phyloP scores from a whole-genome alignment of 1,140 invertebrate species.

The Zaprionus camerounensis region DNA sequence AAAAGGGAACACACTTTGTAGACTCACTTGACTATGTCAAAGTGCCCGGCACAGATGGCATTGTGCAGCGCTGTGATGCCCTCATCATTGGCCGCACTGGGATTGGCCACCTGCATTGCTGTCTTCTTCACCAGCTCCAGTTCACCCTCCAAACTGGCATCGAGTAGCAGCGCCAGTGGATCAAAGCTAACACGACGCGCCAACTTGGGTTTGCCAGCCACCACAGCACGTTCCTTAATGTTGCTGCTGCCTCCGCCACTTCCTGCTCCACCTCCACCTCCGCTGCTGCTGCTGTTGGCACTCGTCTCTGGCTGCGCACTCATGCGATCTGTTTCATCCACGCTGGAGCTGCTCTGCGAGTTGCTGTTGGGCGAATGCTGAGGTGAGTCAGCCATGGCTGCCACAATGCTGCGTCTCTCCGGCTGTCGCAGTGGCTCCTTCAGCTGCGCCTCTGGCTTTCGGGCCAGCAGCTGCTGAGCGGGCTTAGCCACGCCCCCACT shows the following conservation, averaged over 20 bases:
- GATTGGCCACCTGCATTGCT: slow-evolving; percentile 95
- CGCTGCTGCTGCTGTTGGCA: slow-evolving; percentile 1
- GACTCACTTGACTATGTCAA: slow-evolving; percentile 97
- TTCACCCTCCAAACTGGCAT: slow-evolving; percentile 99
- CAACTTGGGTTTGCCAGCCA: slow-evolving; percentile 87
- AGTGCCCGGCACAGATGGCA: slow-evolving; percentile 99
- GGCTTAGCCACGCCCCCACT: slow-evolving; percentile 48
- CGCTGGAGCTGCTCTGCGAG: slow-evolving; percentile 56
- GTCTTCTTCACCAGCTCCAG: slow-evolving; percentile 98
- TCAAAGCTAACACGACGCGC: slow-evolving; percentile 97
- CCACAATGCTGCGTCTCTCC: slow-evolving; percentile 9
- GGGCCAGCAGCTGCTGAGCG: slow-evolving; percentile 84
- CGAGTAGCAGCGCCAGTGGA: slow-evolving; percentile 96
- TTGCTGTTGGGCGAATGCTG: slow-evolving; percentile 70
- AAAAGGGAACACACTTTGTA: fast-evolving
- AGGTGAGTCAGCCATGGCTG: slow-evolving; percentile 45
- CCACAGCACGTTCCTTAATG: slow-evolving; percentile 85
- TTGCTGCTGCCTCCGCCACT: slow-evolving; percentile 20
- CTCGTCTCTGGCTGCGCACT: slow-evolving; percentile 28
- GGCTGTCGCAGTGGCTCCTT: slow-evolving; percentile 52
- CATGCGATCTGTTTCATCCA: slow-evolving; percentile 72
- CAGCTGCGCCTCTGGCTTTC: slow-evolving; percentile 91
- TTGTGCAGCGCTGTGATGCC: slow-evolving; percentile 99
- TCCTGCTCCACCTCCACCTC: neutral
- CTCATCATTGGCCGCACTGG: slow-evolving; percentile 98